Evolutionary conservation across 2,797 vertebrate genomes (phyloP), one percentile per base, ranked within the genome.

Genomic region (Lepilemur ruficaudatus): DNA sequence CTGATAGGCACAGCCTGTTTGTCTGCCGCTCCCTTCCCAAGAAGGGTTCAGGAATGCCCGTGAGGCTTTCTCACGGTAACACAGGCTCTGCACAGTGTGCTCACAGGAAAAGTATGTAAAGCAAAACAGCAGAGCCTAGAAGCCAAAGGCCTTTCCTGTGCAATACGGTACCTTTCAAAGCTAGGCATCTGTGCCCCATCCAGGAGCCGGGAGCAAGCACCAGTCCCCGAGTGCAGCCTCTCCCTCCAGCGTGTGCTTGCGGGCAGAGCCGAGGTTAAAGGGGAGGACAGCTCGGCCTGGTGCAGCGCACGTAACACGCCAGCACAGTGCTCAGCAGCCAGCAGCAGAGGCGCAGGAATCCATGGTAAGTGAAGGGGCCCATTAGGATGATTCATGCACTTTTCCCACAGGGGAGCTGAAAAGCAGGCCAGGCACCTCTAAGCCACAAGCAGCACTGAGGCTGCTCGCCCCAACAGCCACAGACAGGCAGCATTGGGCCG

Each of bases 21-120:
- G 35, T 17, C 41, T 6, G 2, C 65, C 0, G 17, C 43, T 87
- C 43, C 18, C 81, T 73, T 92, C 85, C 67, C 30, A 25, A 94
- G 61, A 85, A 89, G 87, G 65, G 69, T 48, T 43, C 8, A 43
- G 83, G 87, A 76, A 92, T 78, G 89, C 69, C 95, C 14, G 14
- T 32, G 63, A 89, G 94, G 97, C 92, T 88, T 95, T 97, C 94
- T 96, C 93, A 94, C 32, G 9, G 81, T 82, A 70, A 69, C 59
- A 89, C 30, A 89, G n/a, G 69, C 59, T 76, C 70, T 14, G 83
- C 11, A 57, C 30, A 41, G 63, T 65, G 83, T 65, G 88, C 91
- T 97, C 97, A 85, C 13, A 32, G 86, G 95, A 93, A 93, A 96
- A 92, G 94, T 75, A 91, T 94, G 83, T 59, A 85, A 50, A 91